Base-by-base conservation (phyloP, 2,888 invertebrate genomes). In the Apamea crenata region DNA sequence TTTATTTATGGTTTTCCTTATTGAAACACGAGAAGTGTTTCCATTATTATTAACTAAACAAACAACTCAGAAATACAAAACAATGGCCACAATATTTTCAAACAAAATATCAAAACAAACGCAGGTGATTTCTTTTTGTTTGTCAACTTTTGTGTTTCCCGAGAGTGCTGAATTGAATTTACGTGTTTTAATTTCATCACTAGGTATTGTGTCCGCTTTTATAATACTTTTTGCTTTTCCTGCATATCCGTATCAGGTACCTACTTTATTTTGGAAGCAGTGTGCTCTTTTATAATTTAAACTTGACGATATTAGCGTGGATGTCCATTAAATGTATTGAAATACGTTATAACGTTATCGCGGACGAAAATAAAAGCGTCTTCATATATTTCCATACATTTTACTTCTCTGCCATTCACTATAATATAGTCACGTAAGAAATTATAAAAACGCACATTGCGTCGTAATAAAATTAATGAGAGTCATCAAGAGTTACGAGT, bases 51-150 rank as follows among this genome's bases (percentile, higher is more conserved):
- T 53, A 53, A n/a, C 14, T n/a, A 59, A 77, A 53, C 21, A 36
- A 77, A 67, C 53, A 47, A 67, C 21, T 14, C 65, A 56, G 40
- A n/a, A 67, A 71, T 36, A 66, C 32, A 44, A 44, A 73, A 70
- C 56, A 83, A 81, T 83, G 8, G 50, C 50, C 14, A 56, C 67
- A 44, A 70, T 47, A 66, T 47, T 74, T 80, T 66, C 36, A 67
- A 76, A 83, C 73, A 68, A 76, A 80, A 76, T 80, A 74, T 77
- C 61, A 82, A 83, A 81, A 82, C 74, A 82, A 85, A 71, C 79
- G 63, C 50, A 68, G 50, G 65, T 71, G 53, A 83, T 87, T 80
- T 80, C 63, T 74, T 74, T 74, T 80, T 81, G 65, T 86, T 79
- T 74, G 59, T 65, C 63, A 74, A 74, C 65, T 77, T 73, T 85